Evolutionary conservation across 2,113 vertebrate genomes (phyloP), one percentile per base, ranked within the genome.

Genomic region (Urocitellus parryii): DNA sequence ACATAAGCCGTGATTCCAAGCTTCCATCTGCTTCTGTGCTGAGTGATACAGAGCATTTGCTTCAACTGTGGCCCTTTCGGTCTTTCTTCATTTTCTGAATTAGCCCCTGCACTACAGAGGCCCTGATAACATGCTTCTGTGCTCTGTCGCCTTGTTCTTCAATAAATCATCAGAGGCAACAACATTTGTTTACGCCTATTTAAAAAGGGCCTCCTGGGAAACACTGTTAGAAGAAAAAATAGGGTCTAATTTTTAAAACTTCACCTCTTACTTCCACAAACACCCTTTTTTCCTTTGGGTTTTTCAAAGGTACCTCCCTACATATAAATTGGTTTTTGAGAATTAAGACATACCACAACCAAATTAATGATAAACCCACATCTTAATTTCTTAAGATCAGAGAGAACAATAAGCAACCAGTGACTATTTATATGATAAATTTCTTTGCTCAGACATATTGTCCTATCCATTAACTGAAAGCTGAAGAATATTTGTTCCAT

Each of bases 81-180:
- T 82, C 81, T 58, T 27, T 25, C 79, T 89, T 79, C 42, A 56
- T 84, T 93, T 94, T 87, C 65, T 51, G 94, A 81, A 70, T 93
- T 88, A 96, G 70, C 53, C 56, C 63, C 34, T 80, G 63, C 25
- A 61, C 56, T 68, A 68, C 42, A 81, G 61, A 83, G 91, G n/a
- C 39, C 82, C 81, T 58, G 82, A 70, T 78, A 96, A 93, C 77
- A 85, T 11, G 29, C 14, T 73, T 70, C 77, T 78, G 1, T 79
- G 74, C 56, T 94, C 90, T 68, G 53, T 93, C 48, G 34, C 39
- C 79, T 73, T 93, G 88, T 91, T 91, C 67, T 63, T 79, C 5
- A 78, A 97, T 97, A 94, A 94, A 96, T 96, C 97, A 96, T 90
- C 68, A 65, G 83, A 90, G 48, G 58, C 45, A 88, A 65, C 80